Conservation (phyloP, 2,888 invertebrate genomes). For the Macroteleia sp. region DNA sequence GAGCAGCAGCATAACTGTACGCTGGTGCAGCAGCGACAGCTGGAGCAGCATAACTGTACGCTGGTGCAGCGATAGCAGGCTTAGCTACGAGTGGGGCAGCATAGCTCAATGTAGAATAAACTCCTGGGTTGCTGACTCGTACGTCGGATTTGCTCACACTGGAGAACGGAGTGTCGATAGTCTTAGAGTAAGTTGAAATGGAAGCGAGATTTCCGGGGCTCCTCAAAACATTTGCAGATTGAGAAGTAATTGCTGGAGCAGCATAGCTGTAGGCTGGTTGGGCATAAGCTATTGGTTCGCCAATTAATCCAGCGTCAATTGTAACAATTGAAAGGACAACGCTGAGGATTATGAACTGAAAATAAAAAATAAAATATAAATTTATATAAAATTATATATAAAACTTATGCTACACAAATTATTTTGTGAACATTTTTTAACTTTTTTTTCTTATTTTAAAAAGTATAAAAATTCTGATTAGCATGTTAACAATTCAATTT, state of each 20-base stretch:
- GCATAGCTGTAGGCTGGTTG: too few relatives aligned
- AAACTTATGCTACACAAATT: too few relatives aligned
- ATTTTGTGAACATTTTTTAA: too few relatives aligned
- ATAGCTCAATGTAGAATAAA: slow-evolving; percentile 66
- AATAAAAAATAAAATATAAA: too few relatives aligned
- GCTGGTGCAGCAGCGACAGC: slow-evolving; percentile 37
- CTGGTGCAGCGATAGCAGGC: slow-evolving; percentile 48
- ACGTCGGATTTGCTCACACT: slow-evolving; percentile 89
- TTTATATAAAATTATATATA: too few relatives aligned
- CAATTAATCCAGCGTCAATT: too few relatives aligned
- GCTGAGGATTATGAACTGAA: too few relatives aligned
- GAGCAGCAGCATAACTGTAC: slow-evolving; percentile 32
- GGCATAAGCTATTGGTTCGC: too few relatives aligned
- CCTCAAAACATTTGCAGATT: slow-evolving; percentile 84
- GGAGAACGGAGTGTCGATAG: slow-evolving; percentile 88
- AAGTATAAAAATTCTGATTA: too few relatives aligned
- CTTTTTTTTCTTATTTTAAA: too few relatives aligned
- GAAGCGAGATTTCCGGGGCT: slow-evolving; percentile 87
- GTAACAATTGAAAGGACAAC: too few relatives aligned
- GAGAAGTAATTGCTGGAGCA: slow-evolving; percentile 75
- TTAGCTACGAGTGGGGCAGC: slow-evolving; percentile 36
- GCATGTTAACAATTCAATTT: too few relatives aligned
- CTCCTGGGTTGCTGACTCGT: slow-evolving; percentile 86
- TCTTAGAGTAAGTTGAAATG: slow-evolving; percentile 88
- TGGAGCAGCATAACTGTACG: slow-evolving; percentile 38